Evolutionary conservation across 2,888 invertebrate genomes (phyloP), one percentile per base, ranked within the genome.

Genomic region (Leptura quadrifasciata): DNA sequence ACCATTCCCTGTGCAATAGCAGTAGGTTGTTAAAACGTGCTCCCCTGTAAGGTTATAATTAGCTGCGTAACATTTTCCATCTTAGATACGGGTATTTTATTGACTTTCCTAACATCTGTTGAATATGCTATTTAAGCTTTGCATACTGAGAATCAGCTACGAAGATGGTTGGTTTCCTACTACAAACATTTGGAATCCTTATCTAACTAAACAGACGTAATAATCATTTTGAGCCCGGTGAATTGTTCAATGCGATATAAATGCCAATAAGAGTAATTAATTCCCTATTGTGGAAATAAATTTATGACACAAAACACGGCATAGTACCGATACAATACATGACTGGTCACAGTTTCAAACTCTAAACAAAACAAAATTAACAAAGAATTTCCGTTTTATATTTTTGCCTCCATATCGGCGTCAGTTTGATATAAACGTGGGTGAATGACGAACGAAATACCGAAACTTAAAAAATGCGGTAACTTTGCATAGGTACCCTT

Each of bases 301-400:
- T 63, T 18, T 27, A 68, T 21, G 21, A 63, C 47, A 60, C 65
- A 60, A 55, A 61, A 71, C 70, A 65, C 54, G 24, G 18, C 69
- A 39, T 39, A 27, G 54, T 63, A 35, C 64, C 73, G 24, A 47
- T 47, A 76, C 75, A 77, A 81, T 80, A 81, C 80, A 78, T 80
- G 80, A 82, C 77, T 80, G 83, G 80, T 76, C 83, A 81, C 81
- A 79, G 76, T 72, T 71, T 64, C 68, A 72, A 74, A 72, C 71
- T 72, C 67, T 69, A 80, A 79, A 80, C 79, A 80, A 80, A 76
- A 79, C 58, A 74, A 75, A 73, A 75, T 80, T 76, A 79, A 81
- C 81, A 81, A 83, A 79, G 79, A 78, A 80, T 81, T 78, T 84
- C 84, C 83, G 84, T 78, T 82, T 81, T 76, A 74, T 64, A 78